Evolutionary conservation across 2,113 vertebrate species (phyloP).

Genomic region (Hippopotamus amphibius): DNA sequence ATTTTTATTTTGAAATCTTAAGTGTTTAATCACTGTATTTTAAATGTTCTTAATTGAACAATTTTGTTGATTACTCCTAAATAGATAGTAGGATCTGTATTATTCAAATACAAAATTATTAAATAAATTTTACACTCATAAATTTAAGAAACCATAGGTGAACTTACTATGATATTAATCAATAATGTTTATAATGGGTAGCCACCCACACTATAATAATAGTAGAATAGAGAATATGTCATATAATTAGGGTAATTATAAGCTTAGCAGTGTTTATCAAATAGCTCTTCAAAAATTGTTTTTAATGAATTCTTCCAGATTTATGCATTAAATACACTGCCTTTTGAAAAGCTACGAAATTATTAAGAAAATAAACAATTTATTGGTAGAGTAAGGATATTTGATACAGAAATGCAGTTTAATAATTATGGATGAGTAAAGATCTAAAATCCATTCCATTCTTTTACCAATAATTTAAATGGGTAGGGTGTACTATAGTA

Average conservation of each 20-base stretch:
- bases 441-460: not conserved
- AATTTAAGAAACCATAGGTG: not conserved
- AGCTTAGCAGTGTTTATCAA: not conserved
- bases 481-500: not conserved
- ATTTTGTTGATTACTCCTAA: not conserved
- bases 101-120: conserved; percentile 23
- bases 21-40: not conserved
- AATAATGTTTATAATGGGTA: not conserved
- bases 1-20: not conserved
- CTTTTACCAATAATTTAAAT: not conserved
- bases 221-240: not conserved
- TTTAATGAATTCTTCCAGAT: not conserved
- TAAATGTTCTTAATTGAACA: not conserved
- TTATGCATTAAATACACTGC: not conserved
- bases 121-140: not conserved
- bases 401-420: not conserved
- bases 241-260: not conserved
- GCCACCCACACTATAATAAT: not conserved
- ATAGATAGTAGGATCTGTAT: not conserved
- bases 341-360: not conserved
- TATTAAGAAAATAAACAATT: not conserved
- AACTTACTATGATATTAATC: not conserved
- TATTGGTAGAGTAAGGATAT: not conserved
- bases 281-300: not conserved
- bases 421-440: not conserved